Evolutionary conservation across 2,888 invertebrate species (phyloP).

Genomic region (Volucella inanis): DNA sequence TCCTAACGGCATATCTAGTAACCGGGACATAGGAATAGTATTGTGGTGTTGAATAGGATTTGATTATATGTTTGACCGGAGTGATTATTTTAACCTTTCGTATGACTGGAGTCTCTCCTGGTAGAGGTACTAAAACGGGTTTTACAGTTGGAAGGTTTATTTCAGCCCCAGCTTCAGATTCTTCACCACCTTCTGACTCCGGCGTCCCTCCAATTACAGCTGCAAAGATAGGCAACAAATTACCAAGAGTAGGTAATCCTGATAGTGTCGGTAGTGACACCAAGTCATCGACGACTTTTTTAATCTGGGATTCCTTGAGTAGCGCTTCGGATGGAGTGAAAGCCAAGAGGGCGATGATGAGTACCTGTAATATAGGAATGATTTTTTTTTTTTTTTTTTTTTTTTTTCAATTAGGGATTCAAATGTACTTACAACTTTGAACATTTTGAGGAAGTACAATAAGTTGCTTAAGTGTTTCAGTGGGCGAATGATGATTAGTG

Average conservation of each 20-base stretch:
- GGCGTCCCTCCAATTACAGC: neutral
- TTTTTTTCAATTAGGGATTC: neutral
- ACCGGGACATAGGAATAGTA: slow-evolving; percentile 10
- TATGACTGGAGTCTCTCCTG: neutral
- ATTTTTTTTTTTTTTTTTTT: neutral
- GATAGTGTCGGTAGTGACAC: neutral
- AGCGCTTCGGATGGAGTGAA: neutral
- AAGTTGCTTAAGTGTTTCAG: neutral
- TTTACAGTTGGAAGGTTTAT: neutral
- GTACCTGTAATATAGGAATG: neutral
- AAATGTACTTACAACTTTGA: slow-evolving; percentile 19
- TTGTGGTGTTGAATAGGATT: neutral
- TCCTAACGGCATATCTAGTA: neutral
- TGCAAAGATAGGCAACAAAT: neutral
- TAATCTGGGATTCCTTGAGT: neutral
- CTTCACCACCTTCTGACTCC: neutral
- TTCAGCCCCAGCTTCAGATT: neutral
- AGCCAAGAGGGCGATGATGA: neutral
- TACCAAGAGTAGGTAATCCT: neutral
- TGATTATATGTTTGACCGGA: neutral
- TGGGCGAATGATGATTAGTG: neutral
- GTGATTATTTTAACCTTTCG: neutral
- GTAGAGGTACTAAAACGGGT: neutral
- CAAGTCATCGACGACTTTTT: neutral
- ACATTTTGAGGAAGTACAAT: neutral